Conservation (phyloP, 2,113 vertebrate species). For the Phycodurus eques region DNA sequence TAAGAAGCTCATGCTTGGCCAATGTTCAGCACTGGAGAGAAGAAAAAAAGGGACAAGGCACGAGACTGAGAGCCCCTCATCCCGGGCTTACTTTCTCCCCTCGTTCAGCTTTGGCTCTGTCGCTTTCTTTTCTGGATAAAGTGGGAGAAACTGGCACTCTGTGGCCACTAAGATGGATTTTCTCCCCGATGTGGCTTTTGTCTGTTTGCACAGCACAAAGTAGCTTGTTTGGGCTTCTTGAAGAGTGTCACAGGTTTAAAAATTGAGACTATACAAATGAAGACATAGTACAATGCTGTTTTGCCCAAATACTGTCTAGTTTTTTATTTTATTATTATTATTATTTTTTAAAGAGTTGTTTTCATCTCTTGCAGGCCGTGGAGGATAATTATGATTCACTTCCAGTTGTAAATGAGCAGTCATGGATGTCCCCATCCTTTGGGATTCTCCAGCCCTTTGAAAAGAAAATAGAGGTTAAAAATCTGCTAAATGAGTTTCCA, state of each 20-base stretch:
- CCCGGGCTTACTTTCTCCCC: constrained; percentile 33
- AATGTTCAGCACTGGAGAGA: constrained; percentile 41
- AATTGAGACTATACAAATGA: constrained; percentile 16
- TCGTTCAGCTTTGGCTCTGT: constrained; percentile 34
- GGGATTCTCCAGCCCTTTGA: constrained; percentile 49
- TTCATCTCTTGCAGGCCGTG: constrained; percentile 25
- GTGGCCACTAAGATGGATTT: constrained; percentile 68
- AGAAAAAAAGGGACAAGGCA: constrained; percentile 31
- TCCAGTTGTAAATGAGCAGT: constrained; percentile 51
- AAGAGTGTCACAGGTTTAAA: constrained; percentile 23
- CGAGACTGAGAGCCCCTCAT: constrained; percentile 43
- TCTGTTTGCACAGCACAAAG: constrained; percentile 33
- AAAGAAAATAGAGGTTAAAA: constrained; percentile 65
- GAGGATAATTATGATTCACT: constrained; percentile 45
- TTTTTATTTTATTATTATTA: constrained; percentile 3
- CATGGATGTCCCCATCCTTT: constrained; percentile 38
- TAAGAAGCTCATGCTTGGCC: constrained; percentile 15
- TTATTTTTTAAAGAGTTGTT: constrained; percentile 17
- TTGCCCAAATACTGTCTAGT: background rate
- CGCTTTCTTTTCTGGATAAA: constrained; percentile 57
- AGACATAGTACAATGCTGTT: background rate
- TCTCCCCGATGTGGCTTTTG: constrained; percentile 45
- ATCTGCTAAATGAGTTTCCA: constrained; percentile 58
- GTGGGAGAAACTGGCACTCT: constrained; percentile 44
- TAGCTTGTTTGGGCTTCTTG: constrained; percentile 21